Conservation (phyloP, 2,888 invertebrate species). For the Rapana venosa region DNA sequence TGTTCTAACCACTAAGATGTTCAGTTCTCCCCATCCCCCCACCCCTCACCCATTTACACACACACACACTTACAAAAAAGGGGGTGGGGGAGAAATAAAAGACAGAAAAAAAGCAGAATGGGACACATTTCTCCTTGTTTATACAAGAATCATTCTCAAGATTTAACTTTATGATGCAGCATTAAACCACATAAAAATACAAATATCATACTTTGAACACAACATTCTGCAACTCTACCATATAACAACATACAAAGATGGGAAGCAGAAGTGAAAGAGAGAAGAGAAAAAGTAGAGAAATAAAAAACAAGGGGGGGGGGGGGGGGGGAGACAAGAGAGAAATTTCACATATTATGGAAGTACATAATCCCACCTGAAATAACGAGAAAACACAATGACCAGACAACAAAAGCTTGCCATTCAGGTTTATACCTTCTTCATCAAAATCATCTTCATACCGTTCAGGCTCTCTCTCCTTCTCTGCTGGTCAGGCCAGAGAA, state of each 20-base stretch:
- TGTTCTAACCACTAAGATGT: no score
- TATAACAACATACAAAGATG: neutral
- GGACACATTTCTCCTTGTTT: no score
- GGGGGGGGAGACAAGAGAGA: neutral
- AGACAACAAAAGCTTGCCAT: neutral
- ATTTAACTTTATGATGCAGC: no score
- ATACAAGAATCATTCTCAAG: no score
- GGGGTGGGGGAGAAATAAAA: no score
- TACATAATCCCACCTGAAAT: neutral
- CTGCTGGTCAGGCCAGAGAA: neutral
- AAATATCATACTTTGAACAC: no score
- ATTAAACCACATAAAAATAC: no score
- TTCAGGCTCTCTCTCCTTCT: neutral
- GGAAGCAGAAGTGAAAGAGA: neutral
- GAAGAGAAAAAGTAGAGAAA: neutral
- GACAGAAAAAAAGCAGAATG: no score
- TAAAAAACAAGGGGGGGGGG: neutral
- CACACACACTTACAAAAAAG: no score
- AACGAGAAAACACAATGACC: slow-evolving; percentile 13
- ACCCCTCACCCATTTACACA: no score
- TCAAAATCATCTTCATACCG: slow-evolving; percentile 42
- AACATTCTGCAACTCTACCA: no score
- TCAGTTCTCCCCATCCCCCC: no score
- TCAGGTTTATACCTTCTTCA: slow-evolving; percentile 33
- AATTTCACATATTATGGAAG: neutral